Evolutionary conservation across 2,113 vertebrate species (phyloP).

Genomic region (Cyanoderma ruficeps): DNA sequence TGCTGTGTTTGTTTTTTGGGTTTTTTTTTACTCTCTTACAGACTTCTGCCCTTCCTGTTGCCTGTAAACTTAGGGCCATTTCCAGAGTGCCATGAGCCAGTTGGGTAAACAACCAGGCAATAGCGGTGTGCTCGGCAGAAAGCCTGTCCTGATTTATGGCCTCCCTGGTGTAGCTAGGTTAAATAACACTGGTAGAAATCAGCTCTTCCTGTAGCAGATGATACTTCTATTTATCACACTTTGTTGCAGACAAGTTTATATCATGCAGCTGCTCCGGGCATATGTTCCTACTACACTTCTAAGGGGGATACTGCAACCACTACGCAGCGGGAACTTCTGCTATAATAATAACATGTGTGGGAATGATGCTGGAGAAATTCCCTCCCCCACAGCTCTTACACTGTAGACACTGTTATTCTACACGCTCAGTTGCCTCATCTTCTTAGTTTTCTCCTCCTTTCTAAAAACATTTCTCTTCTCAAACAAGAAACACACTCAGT

Average conservation of each 20-base stretch:
- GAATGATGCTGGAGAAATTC: slow-evolving; percentile 60
- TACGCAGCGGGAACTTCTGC: slow-evolving; percentile 29
- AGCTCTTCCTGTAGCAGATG: slow-evolving; percentile 46
- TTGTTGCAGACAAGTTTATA: slow-evolving; percentile 47
- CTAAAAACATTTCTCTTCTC: slow-evolving; percentile 22
- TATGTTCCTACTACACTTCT: slow-evolving; percentile 56
- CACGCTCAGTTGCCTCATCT: neutral
- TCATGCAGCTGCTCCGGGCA: slow-evolving; percentile 35
- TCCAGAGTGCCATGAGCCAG: neutral
- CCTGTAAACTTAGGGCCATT: neutral
- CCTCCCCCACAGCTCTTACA: slow-evolving; percentile 36
- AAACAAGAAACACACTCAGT: neutral
- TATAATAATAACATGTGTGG: slow-evolving; percentile 55
- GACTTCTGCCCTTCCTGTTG: neutral
- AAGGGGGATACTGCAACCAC: slow-evolving; percentile 21
- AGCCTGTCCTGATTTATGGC: slow-evolving; percentile 7
- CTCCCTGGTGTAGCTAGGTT: slow-evolving; percentile 23
- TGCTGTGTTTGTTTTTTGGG: neutral
- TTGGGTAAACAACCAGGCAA: neutral
- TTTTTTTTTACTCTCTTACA: neutral
- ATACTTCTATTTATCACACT: slow-evolving; percentile 42
- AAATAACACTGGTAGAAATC: slow-evolving; percentile 44
- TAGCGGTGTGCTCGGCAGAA: neutral
- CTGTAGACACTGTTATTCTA: neutral
- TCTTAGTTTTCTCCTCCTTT: neutral